Conservation (phyloP, 2,797 vertebrate genomes). For the Lacerta viridis region DNA sequence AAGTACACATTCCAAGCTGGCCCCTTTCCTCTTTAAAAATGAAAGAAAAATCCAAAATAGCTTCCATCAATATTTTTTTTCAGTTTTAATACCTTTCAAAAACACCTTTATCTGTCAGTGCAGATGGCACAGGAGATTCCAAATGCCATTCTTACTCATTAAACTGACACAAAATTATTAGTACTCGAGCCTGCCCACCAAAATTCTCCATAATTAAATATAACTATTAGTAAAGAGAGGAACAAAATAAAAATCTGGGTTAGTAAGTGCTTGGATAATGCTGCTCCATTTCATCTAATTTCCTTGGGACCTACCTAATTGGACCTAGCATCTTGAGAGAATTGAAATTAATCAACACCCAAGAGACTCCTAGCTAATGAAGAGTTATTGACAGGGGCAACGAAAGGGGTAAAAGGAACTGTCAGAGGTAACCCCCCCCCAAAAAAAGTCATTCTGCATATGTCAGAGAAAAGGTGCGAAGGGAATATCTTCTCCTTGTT, state of each 20-base stretch:
- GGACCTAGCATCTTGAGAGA: background rate
- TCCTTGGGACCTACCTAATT: background rate
- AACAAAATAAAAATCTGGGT: background rate
- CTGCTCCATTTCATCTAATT: background rate
- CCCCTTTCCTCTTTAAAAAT: background rate
- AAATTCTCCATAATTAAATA: constrained; percentile 5
- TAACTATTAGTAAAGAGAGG: background rate
- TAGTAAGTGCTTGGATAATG: background rate
- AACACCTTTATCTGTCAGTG: constrained; percentile 19
- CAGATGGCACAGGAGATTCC: constrained; percentile 14
- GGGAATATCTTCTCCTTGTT: background rate
- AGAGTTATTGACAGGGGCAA: background rate
- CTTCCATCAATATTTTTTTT: constrained; percentile 40
- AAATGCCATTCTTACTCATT: constrained; percentile 25
- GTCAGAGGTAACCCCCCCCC: background rate
- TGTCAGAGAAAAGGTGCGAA: background rate
- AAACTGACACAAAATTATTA: constrained; percentile 14
- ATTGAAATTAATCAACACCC: background rate
- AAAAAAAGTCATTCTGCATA: background rate
- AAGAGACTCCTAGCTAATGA: background rate
- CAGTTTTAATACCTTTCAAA: constrained; percentile 7
- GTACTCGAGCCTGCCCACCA: background rate
- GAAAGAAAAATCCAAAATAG: background rate
- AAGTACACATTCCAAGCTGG: background rate
- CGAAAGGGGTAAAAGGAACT: background rate